Evolutionary conservation across 2,888 invertebrate genomes (phyloP), one percentile per base, ranked within the genome.

Genomic region (Sesia bembeciformis): DNA sequence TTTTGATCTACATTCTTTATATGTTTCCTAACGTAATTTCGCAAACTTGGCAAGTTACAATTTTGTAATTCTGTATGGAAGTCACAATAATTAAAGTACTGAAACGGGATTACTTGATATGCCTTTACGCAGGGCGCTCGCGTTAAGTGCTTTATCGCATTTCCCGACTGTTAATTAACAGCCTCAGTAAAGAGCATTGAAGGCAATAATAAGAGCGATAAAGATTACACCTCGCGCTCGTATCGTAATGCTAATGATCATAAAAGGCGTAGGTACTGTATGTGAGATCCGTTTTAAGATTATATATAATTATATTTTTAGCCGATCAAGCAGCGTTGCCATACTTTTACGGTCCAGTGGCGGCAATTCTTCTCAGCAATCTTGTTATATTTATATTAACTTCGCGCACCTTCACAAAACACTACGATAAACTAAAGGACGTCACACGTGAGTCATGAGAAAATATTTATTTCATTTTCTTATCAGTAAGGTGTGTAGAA

Each of bases 311-410:
- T 23, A 1, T 23, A 23, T 23, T 23, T 23, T 41, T 81, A 93
- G 92, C 91, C 66, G 90, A 92, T 64, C 77, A 85, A 59, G 88
- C 91, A 54, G 91, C 92, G 3, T 71, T 92, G 67, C 90, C 91
- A 6, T 93, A 92, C 68, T 93, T 93, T 76, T 93, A 92, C 74
- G 90, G 91, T 23, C 92, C 92, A 5, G 89, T 92, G 46, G 91
- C 91, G 3, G 61, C 91, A 23, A 85, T 92, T 41, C 81, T 92
- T 3, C 58, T 90, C 5, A 78, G 78, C 53, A 92, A 93, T 65
- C 63, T 91, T 51, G 67, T 90, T 5, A 84, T 93, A 62, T 92
- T 92, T 72, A 72, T 87, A 54, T 67, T 91, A 55, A 92, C 91
- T 0, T 90, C 91, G 46, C 70, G 90, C 54, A 87, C 87, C 53